These are phyloP conservation scores for Lepetodrilus schrolli DNA, from an alignment of 2,888 invertebrate genomes.

Conservation along the genomic window DNA sequence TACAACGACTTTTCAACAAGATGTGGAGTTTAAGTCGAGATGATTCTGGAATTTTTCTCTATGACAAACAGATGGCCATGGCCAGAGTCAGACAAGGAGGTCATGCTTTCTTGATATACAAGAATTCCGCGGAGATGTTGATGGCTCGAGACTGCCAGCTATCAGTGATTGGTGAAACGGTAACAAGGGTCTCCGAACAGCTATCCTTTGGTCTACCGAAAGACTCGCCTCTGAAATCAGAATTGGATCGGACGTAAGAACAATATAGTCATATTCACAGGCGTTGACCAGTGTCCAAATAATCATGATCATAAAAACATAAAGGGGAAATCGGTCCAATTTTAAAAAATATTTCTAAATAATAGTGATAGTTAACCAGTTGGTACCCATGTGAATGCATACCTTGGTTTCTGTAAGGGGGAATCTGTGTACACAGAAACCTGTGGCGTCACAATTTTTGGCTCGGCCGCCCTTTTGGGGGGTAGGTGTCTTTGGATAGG, in stretches of 20 bases:
- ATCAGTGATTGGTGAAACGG: background rate
- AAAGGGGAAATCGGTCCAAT: no score
- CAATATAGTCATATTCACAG: background rate
- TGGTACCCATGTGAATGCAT: background rate
- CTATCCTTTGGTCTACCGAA: background rate
- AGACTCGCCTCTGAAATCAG: background rate
- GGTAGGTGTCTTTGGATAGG: no score
- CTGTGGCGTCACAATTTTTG: no score
- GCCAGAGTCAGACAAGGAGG: background rate
- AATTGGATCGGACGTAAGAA: background rate
- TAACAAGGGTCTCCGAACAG: background rate
- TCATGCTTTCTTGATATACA: background rate
- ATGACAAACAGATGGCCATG: background rate
- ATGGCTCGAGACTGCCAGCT: background rate
- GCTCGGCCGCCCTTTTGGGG: no score
- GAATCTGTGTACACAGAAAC: background rate
- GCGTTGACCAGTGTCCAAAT: background rate
- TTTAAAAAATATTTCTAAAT: no score
- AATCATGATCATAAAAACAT: background rate
- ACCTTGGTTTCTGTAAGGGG: no score
- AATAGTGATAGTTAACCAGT: no score
- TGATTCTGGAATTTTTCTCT: background rate
- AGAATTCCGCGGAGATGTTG: background rate
- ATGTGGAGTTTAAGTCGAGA: background rate
- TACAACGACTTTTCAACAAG: background rate